Evolutionary conservation across 2,888 invertebrate species (phyloP).

Genomic region (Pseudococcus jackbeardsleyi): DNA sequence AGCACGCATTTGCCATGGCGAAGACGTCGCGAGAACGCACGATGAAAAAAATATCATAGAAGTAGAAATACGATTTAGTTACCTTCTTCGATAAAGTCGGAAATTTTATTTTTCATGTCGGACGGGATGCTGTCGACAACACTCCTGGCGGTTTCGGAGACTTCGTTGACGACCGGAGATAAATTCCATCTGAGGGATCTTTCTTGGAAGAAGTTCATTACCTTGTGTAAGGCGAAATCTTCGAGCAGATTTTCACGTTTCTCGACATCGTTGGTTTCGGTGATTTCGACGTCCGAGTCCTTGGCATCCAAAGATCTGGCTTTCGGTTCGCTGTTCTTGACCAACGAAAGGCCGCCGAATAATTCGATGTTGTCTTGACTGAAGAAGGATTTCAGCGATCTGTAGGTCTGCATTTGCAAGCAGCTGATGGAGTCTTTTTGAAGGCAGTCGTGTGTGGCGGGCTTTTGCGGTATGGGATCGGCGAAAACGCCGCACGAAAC

Average conservation of each 20-base stretch:
- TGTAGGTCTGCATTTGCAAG: conserved; percentile 74
- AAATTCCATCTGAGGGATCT: conserved; percentile 73
- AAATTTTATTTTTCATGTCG: conserved; percentile 73
- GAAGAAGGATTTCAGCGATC: conserved; percentile 75
- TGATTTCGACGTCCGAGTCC: conserved; percentile 70
- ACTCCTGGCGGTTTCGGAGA: conserved; percentile 70
- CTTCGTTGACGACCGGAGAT: conserved; percentile 70
- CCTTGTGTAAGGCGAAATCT: conserved; percentile 74
- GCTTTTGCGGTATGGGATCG: conserved; percentile 58
- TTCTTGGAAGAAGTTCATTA: conserved; percentile 74
- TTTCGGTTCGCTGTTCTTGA: conserved; percentile 68
- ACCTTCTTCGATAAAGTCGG: conserved; percentile 75
- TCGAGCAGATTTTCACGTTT: conserved; percentile 75
- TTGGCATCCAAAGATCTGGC: conserved; percentile 71
- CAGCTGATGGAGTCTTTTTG: conserved; percentile 77
- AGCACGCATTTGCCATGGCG: neutral
- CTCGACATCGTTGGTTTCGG: conserved; percentile 71
- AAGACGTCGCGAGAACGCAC: neutral
- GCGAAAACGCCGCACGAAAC: conserved; percentile 48
- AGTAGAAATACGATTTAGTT: conserved; percentile 65
- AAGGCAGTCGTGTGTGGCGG: conserved; percentile 73
- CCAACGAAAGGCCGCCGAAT: conserved; percentile 74
- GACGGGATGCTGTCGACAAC: conserved; percentile 74
- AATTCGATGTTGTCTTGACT: conserved; percentile 74
- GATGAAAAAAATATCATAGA: neutral